A percentile compares a stretch with the other conserved stretches of the same genome.
phyloP scores from a whole-genome alignment of 2,888 invertebrate species.

The Chaetogeoica ovagalla region DNA sequence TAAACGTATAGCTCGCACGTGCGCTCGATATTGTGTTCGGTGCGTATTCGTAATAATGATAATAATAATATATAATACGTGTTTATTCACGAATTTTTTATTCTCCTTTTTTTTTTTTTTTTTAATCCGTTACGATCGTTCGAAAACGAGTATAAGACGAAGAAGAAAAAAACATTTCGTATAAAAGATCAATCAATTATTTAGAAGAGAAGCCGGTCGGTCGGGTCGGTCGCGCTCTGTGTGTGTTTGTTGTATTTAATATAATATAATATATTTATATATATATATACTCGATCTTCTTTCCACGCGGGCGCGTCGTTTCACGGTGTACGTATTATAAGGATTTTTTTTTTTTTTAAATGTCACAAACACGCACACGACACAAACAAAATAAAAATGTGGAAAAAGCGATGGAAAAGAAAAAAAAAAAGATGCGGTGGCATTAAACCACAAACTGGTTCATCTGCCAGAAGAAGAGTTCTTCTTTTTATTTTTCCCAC shows the following conservation, averaged over 20 bases:
- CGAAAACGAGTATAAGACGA: constrained; percentile 10
- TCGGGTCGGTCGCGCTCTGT: not conserved
- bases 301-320: not conserved
- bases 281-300: not conserved
- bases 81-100: constrained; percentile 36
- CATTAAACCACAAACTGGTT: constrained; percentile 52
- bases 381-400: constrained; percentile 16
- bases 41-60: not conserved
- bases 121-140: constrained; percentile 38
- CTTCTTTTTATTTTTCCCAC: constrained; percentile 17
- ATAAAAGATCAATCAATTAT: constrained; percentile 42
- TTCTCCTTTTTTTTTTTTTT: not conserved
- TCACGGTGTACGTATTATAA: not conserved
- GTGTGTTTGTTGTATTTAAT: not conserved
- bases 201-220: constrained; percentile 6
- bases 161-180: not conserved
- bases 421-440: constrained; percentile 45
- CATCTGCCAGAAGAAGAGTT: constrained; percentile 42
- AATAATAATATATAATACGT: not conserved
- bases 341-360: constrained; percentile 18
- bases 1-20: not conserved
- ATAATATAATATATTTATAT: not conserved
- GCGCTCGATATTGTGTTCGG: not conserved
- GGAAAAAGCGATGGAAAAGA: constrained; percentile 32
- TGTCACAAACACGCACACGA: constrained; percentile 5